Evolutionary conservation across 2,113 vertebrate genomes (phyloP), one percentile per base, ranked within the genome.

Genomic region (Galemys pyrenaicus): DNA sequence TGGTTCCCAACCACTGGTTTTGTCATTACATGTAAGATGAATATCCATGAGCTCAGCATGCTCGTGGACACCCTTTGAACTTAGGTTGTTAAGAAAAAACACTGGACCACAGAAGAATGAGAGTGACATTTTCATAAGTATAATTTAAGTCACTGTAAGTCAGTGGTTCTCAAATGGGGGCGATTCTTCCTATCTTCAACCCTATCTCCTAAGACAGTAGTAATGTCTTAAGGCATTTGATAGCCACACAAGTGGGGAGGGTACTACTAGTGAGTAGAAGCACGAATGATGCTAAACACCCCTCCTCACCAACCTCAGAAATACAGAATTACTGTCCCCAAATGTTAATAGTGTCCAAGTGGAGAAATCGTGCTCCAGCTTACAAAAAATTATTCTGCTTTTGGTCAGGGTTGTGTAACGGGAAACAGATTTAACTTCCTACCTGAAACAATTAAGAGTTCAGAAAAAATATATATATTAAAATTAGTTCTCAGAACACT

Each of bases 261-360:
- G 7, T 26, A 19, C 20, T 71, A 30, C 28, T 37, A 54, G 46
- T 28, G 28, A 20, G n/a, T 9, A 71, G 60, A 84, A 60, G 35
- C 22, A 84, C 32, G 6, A 32, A 39, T 60, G 35, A 26, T 30
- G 58, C 13, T 58, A 91, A 84, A 35, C 9, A 28, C 37, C 22
- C 2, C 30, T 5, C 17, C 13, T 41, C 11, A 22, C 6, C 4
- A n/a, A 7, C 7, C 37, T 4, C 6, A 60, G 39, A 70, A 92
- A 87, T 24, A 58, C 92, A 70, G n/a, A 77, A 64, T 91, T 32
- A 75, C 88, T 94, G 46, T n/a, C 12, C 39, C 39, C 15, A 54
- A 84, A 67, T 46, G 28, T 60, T 19, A 56, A 73, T 1, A 37
- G 32, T 46, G 35, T 7, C 22, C 17, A 80, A 15, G 54, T 4